Evolutionary conservation across 2,113 vertebrate species (phyloP).

Genomic region (Peromyscus leucopus): DNA sequence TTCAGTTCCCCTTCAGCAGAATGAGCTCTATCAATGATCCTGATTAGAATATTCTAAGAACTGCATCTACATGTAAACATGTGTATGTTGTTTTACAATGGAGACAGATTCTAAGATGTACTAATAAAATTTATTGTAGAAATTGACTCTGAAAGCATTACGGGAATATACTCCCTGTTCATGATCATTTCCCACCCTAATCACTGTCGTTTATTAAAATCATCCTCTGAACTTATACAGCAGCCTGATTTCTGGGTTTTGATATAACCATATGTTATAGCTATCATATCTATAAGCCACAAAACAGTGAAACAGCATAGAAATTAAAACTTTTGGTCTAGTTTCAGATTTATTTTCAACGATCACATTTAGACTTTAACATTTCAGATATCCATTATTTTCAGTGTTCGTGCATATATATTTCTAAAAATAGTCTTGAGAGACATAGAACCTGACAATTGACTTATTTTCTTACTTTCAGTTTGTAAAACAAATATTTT

Average conservation of each 20-base stretch:
- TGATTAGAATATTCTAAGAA: neutral
- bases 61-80: neutral
- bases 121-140: constrained; percentile 40
- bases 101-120: constrained; percentile 6
- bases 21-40: constrained; percentile 18
- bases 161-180: neutral
- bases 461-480: neutral
- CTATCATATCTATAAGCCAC: neutral
- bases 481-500: constrained; percentile 16
- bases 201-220: constrained; percentile 52
- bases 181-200: neutral
- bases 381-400: neutral
- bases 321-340: constrained; percentile 31
- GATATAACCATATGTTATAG: constrained; percentile 30
- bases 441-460: neutral
- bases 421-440: constrained; percentile 1
- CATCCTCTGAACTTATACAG: neutral
- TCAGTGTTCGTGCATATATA: neutral
- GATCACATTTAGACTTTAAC: neutral
- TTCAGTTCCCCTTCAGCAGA: constrained; percentile 14
- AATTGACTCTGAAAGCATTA: constrained; percentile 22
- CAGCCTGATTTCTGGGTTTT: neutral
- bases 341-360: constrained; percentile 20
- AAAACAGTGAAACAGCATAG: constrained; percentile 17
- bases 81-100: neutral